Conservation (phyloP, 2,888 invertebrate species). For the Carcina quercana region DNA sequence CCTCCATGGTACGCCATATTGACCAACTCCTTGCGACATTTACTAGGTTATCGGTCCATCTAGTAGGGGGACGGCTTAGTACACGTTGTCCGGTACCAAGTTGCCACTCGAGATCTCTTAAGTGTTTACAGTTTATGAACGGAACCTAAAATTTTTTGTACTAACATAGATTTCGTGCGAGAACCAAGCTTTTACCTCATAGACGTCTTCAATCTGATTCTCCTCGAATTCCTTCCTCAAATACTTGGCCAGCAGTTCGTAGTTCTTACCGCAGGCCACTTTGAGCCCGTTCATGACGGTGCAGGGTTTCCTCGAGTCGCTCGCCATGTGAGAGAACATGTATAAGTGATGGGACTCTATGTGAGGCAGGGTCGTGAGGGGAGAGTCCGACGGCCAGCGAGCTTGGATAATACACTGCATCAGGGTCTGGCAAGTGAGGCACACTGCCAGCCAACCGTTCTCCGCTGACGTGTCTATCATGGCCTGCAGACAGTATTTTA, state of each 20-base stretch:
- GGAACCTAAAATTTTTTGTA: too few relatives aligned
- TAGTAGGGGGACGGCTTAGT: too few relatives aligned
- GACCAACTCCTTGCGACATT: too few relatives aligned
- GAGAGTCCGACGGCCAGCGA: conserved; percentile 86
- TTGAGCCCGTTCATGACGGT: conserved; percentile 75
- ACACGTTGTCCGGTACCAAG: too few relatives aligned
- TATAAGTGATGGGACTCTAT: conserved; percentile 78
- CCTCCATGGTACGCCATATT: too few relatives aligned
- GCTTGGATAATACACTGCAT: conserved; percentile 96
- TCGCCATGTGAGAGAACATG: conserved; percentile 70
- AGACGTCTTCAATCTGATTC: conserved; percentile 79
- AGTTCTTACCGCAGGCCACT: conserved; percentile 65
- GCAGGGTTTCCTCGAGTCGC: conserved; percentile 47
- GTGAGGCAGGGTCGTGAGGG: conserved; percentile 85
- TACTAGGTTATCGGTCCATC: too few relatives aligned
- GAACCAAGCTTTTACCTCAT: conserved; percentile 72
- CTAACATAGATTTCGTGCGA: too few relatives aligned
- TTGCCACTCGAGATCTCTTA: too few relatives aligned
- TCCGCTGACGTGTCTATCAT: conserved; percentile 97
- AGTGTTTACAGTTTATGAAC: too few relatives aligned
- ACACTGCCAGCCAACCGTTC: conserved; percentile 90
- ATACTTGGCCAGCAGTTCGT: conserved; percentile 75
- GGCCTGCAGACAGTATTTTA: conserved; percentile 84
- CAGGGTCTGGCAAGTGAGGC: conserved; percentile 83
- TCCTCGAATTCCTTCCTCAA: conserved; percentile 79